Percentiles rank a stretch among this genome's conserved stretches.
phyloP scores from a whole-genome alignment of 2,888 invertebrate species.

The Tetropium fuscum region DNA sequence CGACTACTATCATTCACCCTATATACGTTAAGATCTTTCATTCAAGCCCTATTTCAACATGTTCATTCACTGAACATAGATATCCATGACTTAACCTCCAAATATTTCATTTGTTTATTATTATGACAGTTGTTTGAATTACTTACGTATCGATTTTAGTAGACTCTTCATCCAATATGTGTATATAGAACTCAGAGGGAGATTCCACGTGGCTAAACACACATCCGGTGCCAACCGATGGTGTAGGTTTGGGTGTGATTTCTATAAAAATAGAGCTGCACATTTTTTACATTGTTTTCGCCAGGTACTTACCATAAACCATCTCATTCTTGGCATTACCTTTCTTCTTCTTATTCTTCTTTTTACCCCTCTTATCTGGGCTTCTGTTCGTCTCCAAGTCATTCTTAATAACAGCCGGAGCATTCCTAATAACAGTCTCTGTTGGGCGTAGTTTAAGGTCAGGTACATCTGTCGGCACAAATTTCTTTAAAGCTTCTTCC shows the following conservation, averaged over 20 bases:
- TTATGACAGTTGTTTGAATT: too few species aligned
- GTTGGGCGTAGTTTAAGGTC: slow-evolving; percentile 33
- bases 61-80: too few species aligned
- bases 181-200: slow-evolving; percentile 53
- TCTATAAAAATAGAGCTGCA: too few species aligned
- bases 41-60: too few species aligned
- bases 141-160: slow-evolving; percentile 23
- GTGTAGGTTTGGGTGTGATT: slow-evolving; percentile 29
- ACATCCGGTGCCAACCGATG: slow-evolving; percentile 36
- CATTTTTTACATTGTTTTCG: neutral
- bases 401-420: slow-evolving; percentile 27
- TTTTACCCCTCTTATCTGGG: slow-evolving; percentile 11
- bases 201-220: slow-evolving; percentile 48
- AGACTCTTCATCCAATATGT: slow-evolving; percentile 40
- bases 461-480: slow-evolving; percentile 13
- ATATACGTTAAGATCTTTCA: too few species aligned
- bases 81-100: too few species aligned
- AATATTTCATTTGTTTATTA: too few species aligned
- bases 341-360: slow-evolving; percentile 24
- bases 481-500: slow-evolving; percentile 19
- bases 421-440: slow-evolving; percentile 1
- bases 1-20: too few species aligned
- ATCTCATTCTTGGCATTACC: neutral
- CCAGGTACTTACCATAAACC: slow-evolving; percentile 24
- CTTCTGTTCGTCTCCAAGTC: slow-evolving; percentile 12